Evolutionary conservation across 2,113 vertebrate genomes (phyloP), one percentile per base, ranked within the genome.

Genomic region (Psammodynastes pulverulentus): DNA sequence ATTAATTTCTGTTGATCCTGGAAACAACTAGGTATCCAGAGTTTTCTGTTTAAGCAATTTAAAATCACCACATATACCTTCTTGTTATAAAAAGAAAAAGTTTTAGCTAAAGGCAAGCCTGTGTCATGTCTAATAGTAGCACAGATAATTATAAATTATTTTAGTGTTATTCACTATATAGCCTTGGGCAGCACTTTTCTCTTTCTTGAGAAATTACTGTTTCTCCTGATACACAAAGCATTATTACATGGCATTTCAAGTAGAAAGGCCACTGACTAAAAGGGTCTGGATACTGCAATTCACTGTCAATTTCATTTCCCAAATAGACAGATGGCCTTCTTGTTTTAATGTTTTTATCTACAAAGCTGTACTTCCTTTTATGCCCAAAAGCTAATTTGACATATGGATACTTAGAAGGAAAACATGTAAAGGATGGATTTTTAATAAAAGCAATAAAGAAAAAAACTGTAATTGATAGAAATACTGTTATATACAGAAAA

Each of bases 291-390:
- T 88, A 94, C 86, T 88, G 72, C 94, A 95, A 91, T 95, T 92
- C 89, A 0, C n/a, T 67, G 93, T 95, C 48, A 89, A 34, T 84
- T 49, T n/a, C 12, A 45, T 39, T 90, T 93, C 86, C 84, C 90
- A 89, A 91, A 84, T 26, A 92, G 95, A 96, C 96, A 96, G 96
- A 97, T 97, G 96, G 95, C 49, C n/a, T 87, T 94, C 94, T 93
- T 39, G 90, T 91, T 93, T 86, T 94, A 96, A 95, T 95, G 94
- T 43, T 53, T 94, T 95, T 94, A 93, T 90, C 91, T 92, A 92
- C 94, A 93, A 95, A 93, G 91, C 93, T 88, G n/a, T 84, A 94
- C 92, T 88, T 91, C 91, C 91, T 96, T 94, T 95, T 93, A 96
- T 93, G 93, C 91, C 62, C 9, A 0, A 92, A 92, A 95, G 93